A percentile compares a stretch with the other conserved stretches of the same genome.
These are phyloP conservation scores for Auanema sp. DNA, from an alignment of 2,888 invertebrate genomes.

Conservation along the genomic window DNA sequence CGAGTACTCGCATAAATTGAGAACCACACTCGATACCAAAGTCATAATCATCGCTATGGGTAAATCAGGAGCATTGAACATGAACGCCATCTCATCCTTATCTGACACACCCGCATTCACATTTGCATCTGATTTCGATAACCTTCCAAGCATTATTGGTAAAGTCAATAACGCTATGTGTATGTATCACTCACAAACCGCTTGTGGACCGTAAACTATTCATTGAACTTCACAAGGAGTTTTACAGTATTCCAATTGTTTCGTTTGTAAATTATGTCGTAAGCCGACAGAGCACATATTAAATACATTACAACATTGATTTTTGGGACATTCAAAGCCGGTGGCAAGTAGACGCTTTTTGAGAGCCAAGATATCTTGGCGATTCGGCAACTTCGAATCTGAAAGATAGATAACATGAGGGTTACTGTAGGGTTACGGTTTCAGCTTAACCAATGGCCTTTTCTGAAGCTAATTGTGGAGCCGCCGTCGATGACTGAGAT, in stretches of 20 bases:
- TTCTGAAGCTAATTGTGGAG: not conserved
- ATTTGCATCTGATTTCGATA: constrained; percentile 11
- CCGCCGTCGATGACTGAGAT: not conserved
- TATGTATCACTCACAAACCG: not conserved
- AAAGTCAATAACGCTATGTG: constrained; percentile 15
- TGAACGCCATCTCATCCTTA: constrained; percentile 4
- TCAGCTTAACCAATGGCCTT: not conserved
- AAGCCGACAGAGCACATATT: constrained; percentile 44
- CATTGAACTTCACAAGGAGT: constrained; percentile 36
- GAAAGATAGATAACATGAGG: constrained; percentile 8
- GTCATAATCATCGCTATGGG: constrained; percentile 19
- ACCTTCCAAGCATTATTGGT: constrained; percentile 6
- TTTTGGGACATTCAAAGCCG: constrained; percentile 42
- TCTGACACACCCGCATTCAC: constrained; percentile 8
- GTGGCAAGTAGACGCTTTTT: constrained; percentile 34
- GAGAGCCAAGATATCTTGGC: constrained; percentile 35
- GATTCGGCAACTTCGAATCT: constrained; percentile 31
- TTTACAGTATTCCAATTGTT: constrained; percentile 54
- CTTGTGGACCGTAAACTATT: constrained; percentile 14
- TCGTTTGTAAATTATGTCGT: constrained; percentile 44
- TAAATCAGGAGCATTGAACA: not conserved
- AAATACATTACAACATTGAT: constrained; percentile 53
- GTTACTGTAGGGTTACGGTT: not conserved
- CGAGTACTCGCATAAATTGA: constrained; percentile 38
- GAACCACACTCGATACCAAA: constrained; percentile 35